Conservation (phyloP, 2,797 vertebrate species). For the Varecia variegata region DNA sequence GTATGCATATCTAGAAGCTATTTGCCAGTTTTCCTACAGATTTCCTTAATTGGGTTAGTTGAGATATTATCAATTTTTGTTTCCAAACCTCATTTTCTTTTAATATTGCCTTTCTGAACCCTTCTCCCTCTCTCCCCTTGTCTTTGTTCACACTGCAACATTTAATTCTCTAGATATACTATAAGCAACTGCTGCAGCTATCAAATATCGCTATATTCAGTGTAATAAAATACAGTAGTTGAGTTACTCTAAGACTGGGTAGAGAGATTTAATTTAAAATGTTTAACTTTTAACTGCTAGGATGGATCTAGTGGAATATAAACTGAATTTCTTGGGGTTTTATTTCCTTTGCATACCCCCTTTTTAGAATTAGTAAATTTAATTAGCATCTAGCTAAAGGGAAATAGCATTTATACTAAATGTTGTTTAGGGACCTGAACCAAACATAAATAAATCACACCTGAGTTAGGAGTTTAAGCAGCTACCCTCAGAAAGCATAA, state of each 20-base stretch:
- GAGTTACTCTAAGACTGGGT: neutral
- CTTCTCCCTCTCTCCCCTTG: neutral
- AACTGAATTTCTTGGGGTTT: neutral
- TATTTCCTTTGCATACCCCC: neutral
- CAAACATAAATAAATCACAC: neutral
- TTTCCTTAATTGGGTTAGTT: neutral
- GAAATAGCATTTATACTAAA: neutral
- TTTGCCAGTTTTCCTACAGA: neutral
- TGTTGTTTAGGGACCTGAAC: neutral
- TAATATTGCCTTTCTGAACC: neutral
- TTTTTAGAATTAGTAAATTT: slow-evolving; percentile 27
- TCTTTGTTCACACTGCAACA: neutral
- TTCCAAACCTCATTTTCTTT: neutral
- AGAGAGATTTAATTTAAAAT: slow-evolving; percentile 24
- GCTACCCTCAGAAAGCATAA: neutral
- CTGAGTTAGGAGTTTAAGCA: neutral
- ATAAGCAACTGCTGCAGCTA: neutral
- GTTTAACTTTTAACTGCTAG: neutral
- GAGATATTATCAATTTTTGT: neutral
- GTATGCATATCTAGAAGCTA: neutral
- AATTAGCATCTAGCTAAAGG: neutral
- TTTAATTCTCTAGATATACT: neutral
- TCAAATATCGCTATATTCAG: neutral
- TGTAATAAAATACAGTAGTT: neutral
- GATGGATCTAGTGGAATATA: neutral